phyloP scores from a whole-genome alignment of 2,888 invertebrate genomes.

The Cephus sareptanus region DNA sequence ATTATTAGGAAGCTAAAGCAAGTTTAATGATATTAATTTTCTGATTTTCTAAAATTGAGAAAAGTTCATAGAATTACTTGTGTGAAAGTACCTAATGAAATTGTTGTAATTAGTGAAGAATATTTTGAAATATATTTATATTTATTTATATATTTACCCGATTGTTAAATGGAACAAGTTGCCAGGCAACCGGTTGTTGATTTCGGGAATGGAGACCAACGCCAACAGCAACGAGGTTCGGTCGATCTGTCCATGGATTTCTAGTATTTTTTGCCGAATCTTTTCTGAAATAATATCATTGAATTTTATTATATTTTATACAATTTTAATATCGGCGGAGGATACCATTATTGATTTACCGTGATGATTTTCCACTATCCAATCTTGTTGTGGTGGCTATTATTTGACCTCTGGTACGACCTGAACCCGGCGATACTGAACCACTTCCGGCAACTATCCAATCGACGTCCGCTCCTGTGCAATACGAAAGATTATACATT shows the following conservation, averaged over 20 bases:
- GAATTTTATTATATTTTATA: slow-evolving; percentile 6
- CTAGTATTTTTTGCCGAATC: slow-evolving; percentile 27
- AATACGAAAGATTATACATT: slow-evolving; percentile 1
- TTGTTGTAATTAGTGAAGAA: no score
- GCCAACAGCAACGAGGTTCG: slow-evolving; percentile 46
- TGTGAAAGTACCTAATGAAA: no score
- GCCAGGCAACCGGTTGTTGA: slow-evolving; percentile 46
- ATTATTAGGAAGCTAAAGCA: no score
- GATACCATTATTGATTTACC: slow-evolving; percentile 30
- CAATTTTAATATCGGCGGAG: not conserved
- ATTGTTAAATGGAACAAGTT: slow-evolving; percentile 35
- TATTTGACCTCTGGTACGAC: slow-evolving; percentile 54
- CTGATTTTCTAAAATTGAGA: no score
- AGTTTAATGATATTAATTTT: no score
- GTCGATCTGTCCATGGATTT: slow-evolving; percentile 36
- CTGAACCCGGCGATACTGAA: slow-evolving; percentile 70
- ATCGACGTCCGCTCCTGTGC: slow-evolving; percentile 76
- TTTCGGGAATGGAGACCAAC: slow-evolving; percentile 39
- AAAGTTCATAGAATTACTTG: no score
- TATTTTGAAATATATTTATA: not conserved
- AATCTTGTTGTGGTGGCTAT: slow-evolving; percentile 45
- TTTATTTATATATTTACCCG: not conserved
- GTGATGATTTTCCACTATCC: slow-evolving; percentile 41
- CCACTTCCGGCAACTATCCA: slow-evolving; percentile 79
- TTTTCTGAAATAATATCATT: slow-evolving; percentile 29